Evolutionary conservation across 2,888 invertebrate genomes (phyloP), one percentile per base, ranked within the genome.

Genomic region (Parasteatoda lunata): DNA sequence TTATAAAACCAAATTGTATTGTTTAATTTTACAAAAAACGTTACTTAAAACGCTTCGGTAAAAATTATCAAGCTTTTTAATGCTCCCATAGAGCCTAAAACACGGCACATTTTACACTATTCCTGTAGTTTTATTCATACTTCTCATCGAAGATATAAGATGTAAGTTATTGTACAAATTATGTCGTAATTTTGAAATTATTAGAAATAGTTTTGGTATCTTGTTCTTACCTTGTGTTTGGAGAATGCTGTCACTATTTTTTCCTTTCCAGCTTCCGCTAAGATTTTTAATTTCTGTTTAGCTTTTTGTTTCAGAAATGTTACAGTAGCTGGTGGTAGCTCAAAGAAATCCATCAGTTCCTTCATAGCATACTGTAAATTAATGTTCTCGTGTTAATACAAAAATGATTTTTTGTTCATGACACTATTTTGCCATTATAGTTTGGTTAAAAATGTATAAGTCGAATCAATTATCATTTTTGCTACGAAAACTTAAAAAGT

Each of bases 291-390:
- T n/a, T 91, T 91, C 75, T 91, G 90, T 79, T 71, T 90, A 5
- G 89, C 89, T 15, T 90, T 88, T 64, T 90, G 89, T 54, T 90
- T 88, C 68, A 90, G 76, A 7, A 85, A 80, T 72, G 86, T 89
- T 68, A 81, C 72, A 51, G 88, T 90, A 45, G 90, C 89, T n/a
- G 90, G 89, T 65, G 91, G 91, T 47, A 91, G 90, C 86, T 92
- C 94, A 91, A 95, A 94, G 92, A 95, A 95, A 90, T 94, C 94
- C 80, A 95, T 93, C 75, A 96, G 92, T 91, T 95, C 95, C 15
- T 95, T 94, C 90, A 95, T 93, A 0, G 95, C 94, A 91, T 95
- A 94, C 95, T 96, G 93, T 3, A 68, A 68, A 9, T 7, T 8
- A 65, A 75, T 5, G 48, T 47, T 66, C 70, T 70, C 5, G 70